Conservation (phyloP, 2,888 invertebrate genomes). For the Orchestes rusci region DNA sequence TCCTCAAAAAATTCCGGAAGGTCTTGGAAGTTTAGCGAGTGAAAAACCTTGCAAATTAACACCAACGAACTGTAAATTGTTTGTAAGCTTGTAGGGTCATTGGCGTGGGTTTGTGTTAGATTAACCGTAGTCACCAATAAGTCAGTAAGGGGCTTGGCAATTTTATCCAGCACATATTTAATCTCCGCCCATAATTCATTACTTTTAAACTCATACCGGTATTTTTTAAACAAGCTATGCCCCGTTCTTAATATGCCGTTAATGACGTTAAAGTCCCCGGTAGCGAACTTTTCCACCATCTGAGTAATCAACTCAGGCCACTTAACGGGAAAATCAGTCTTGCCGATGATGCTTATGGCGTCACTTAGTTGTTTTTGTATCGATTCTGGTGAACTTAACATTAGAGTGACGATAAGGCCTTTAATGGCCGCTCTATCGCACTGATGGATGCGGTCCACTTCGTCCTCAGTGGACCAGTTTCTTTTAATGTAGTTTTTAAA, state of each 20-base stretch:
- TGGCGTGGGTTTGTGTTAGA: conserved; percentile 67
- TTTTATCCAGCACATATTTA: conserved; percentile 87
- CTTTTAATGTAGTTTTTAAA: conserved; percentile 96
- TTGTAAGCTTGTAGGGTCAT: conserved; percentile 72
- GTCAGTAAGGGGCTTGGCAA: conserved; percentile 91
- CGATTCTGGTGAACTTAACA: conserved; percentile 85
- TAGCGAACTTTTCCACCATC: conserved; percentile 87
- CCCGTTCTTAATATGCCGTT: conserved; percentile 93
- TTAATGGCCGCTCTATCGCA: conserved; percentile 77
- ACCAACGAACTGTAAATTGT: conserved; percentile 85
- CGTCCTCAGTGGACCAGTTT: conserved; percentile 84
- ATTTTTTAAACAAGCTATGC: conserved; percentile 93
- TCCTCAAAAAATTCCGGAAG: conserved; percentile 99
- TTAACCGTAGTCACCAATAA: conserved; percentile 82
- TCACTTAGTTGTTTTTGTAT: conserved; percentile 93
- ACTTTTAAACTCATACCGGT: conserved; percentile 93
- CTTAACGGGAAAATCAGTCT: conserved; percentile 91
- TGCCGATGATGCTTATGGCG: conserved; percentile 93
- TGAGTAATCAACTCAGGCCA: conserved; percentile 92
- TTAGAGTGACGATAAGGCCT: conserved; percentile 78
- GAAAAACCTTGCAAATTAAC: conserved; percentile 90
- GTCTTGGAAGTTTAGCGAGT: conserved; percentile 95
- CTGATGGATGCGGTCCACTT: conserved; percentile 73
- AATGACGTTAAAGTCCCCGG: conserved; percentile 88
- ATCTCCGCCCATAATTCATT: conserved; percentile 95